Conservation (phyloP, 1,140 invertebrate species). For the Akabosia matsudoensis region DNA sequence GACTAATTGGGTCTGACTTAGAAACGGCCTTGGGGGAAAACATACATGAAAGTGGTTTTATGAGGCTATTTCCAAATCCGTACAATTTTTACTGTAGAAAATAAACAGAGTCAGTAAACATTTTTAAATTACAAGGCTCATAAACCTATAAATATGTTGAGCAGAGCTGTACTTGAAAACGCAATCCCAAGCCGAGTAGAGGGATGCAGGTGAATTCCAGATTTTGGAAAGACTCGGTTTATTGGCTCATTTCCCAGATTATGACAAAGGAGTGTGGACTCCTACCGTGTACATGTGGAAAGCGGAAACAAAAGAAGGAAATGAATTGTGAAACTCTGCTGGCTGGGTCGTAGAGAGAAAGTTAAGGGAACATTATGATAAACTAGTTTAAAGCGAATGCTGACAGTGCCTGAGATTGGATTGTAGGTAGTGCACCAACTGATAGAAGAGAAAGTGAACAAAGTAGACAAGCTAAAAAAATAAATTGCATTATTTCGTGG, state of each 20-base stretch:
- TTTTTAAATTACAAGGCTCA: neutral
- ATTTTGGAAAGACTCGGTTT: neutral
- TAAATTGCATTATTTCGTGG: neutral
- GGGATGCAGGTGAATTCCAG: neutral
- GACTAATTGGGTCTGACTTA: neutral
- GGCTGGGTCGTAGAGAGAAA: neutral
- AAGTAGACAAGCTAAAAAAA: neutral
- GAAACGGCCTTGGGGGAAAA: neutral
- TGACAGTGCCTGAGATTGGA: too few species aligned
- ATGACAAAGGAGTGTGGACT: neutral
- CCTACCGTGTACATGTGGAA: neutral
- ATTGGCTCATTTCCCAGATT: slow-evolving; percentile 16
- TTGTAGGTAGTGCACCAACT: too few species aligned
- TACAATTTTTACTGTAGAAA: neutral
- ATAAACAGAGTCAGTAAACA: neutral
- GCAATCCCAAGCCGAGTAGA: neutral
- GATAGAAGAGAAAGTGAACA: too few species aligned
- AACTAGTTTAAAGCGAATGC: too few species aligned
- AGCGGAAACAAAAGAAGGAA: neutral
- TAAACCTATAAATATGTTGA: neutral
- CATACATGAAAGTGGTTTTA: neutral
- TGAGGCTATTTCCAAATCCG: neutral
- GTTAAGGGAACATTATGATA: neutral
- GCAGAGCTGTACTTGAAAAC: too few species aligned
- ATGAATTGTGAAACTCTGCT: neutral